These are phyloP conservation scores for Pseudochromis fuscus DNA, from an alignment of 2,797 vertebrate species.

Conservation along the genomic window DNA sequence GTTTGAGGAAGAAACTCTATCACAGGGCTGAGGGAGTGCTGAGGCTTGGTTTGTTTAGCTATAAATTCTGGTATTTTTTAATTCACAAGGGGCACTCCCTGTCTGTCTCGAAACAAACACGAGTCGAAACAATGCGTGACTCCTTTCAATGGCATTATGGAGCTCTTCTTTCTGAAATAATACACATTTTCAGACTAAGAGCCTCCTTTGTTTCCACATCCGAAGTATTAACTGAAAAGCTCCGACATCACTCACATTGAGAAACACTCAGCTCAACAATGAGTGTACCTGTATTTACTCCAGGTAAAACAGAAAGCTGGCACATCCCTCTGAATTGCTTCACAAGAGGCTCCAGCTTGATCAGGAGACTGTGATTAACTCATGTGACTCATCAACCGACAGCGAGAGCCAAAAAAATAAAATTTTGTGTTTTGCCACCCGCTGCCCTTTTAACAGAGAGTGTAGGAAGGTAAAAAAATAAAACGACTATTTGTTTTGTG, in stretches of 20 bases:
- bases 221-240: constrained; percentile 2
- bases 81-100: constrained; percentile 61
- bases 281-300: constrained; percentile 20
- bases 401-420: constrained; percentile 51
- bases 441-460: constrained; percentile 40
- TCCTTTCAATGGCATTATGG: constrained; percentile 7
- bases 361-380: constrained; percentile 67
- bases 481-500: constrained; percentile 81
- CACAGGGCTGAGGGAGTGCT: constrained; percentile 52
- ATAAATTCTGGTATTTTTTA: constrained; percentile 55
- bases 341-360: constrained; percentile 56
- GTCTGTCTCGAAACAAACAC: constrained; percentile 44
- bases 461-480: constrained; percentile 61
- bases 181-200: constrained; percentile 27
- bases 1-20: constrained; percentile 68
- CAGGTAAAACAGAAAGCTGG: constrained; percentile 56
- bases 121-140: constrained; percentile 33
- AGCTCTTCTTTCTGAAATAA: constrained; percentile 17
- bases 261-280: constrained; percentile 6
- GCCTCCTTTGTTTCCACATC: constrained; percentile 29
- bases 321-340: constrained; percentile 48
- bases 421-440: constrained; percentile 41
- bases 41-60: constrained; percentile 64
- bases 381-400: constrained; percentile 57
- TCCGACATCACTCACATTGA: neutral